Percentiles rank a stretch among this genome's conserved stretches.
These are phyloP conservation scores for Aselliscus stoliczkanus DNA, from an alignment of 2,797 vertebrate species.

Conservation along the genomic window DNA sequence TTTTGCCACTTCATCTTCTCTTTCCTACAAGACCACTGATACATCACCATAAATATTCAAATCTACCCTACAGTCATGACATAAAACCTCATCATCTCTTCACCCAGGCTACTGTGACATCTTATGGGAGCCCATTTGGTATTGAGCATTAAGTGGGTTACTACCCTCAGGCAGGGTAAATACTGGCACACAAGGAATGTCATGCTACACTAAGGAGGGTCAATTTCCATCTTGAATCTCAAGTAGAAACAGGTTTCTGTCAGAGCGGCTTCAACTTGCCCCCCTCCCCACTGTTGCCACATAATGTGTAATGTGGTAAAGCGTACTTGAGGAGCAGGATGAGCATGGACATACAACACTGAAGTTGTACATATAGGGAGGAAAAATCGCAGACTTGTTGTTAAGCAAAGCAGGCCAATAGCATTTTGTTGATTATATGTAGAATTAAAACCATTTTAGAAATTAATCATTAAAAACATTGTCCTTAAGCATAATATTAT, in stretches of 20 bases:
- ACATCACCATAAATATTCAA: neutral
- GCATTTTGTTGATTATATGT: neutral
- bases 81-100: neutral
- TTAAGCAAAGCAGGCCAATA: neutral
- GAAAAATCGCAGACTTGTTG: neutral
- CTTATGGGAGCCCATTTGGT: neutral
- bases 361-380: neutral
- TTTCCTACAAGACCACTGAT: neutral
- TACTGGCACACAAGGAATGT: neutral
- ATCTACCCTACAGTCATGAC: neutral
- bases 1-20: neutral
- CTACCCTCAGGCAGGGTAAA: neutral
- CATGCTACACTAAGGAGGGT: neutral
- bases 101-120: neutral
- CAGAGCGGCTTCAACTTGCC: neutral
- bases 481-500: neutral
- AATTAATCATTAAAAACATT: neutral
- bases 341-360: fast-evolving
- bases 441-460: neutral
- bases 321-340: neutral
- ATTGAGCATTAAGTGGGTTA: neutral
- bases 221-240: neutral
- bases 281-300: fast-evolving
- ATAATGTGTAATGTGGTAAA: neutral
- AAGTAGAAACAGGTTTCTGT: neutral